Conservation (phyloP, 2,888 invertebrate genomes). For the Tipula lateralis region DNA sequence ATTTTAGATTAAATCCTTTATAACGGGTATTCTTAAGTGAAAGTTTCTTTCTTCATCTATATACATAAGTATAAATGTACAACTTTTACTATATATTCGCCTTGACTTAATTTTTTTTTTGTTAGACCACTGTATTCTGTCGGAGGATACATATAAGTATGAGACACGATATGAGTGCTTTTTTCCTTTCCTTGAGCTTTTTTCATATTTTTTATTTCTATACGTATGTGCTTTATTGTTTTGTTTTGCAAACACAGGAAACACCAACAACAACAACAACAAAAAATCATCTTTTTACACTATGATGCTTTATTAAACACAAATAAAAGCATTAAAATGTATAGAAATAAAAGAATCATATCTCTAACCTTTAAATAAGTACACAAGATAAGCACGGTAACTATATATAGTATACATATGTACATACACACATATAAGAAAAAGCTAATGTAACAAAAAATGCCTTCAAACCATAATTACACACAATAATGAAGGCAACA, state of each 20-base stretch:
- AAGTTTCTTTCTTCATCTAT: too few species aligned
- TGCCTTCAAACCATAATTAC: conserved; percentile 1
- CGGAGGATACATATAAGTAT: not conserved
- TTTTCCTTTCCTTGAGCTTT: not conserved
- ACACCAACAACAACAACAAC: not conserved
- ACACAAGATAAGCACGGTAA: not conserved
- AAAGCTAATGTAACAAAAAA: not conserved
- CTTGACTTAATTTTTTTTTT: not conserved
- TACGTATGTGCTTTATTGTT: not conserved
- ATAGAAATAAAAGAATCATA: conserved; percentile 1
- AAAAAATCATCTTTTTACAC: conserved; percentile 13
- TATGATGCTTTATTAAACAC: not conserved
- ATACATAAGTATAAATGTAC: not conserved
- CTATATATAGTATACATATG: too few species aligned
- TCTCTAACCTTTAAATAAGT: not conserved
- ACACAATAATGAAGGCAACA: not conserved
- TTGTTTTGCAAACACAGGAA: not conserved
- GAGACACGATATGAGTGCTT: not conserved
- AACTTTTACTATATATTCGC: not conserved
- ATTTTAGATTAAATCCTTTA: too few species aligned
- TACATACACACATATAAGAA: not conserved
- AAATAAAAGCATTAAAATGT: conserved; percentile 3
- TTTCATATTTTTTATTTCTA: not conserved
- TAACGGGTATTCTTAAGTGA: too few species aligned
- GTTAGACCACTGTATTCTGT: not conserved